phyloP scores from a whole-genome alignment of 2,797 vertebrate genomes.

The Margarornis squamiger region DNA sequence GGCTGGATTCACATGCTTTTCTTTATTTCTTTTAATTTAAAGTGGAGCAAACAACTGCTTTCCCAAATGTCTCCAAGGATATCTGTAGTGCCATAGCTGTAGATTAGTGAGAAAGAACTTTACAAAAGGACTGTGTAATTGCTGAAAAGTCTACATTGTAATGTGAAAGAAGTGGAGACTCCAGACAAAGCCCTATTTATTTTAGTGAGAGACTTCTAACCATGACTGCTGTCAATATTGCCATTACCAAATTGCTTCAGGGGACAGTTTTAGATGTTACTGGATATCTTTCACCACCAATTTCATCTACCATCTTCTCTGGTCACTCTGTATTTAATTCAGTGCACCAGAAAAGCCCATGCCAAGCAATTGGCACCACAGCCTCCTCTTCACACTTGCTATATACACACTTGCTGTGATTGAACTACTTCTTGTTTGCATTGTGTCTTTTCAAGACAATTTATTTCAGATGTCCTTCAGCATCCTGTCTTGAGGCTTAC shows the following conservation, averaged over 20 bases:
- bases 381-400: background rate
- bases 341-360: background rate
- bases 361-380: background rate
- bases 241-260: background rate
- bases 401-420: background rate
- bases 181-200: background rate
- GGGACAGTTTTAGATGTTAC: background rate
- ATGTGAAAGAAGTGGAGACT: background rate
- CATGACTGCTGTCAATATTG: background rate
- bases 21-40: background rate
- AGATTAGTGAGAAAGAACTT: background rate
- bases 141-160: constrained; percentile 21
- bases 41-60: background rate
- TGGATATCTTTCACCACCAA: background rate
- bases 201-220: background rate
- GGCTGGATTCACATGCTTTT: background rate
- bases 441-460: background rate
- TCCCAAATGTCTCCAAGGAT: constrained; percentile 15
- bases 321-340: background rate
- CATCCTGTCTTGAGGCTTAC: background rate
- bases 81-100: constrained; percentile 9
- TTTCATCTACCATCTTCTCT: background rate
- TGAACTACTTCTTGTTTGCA: background rate
- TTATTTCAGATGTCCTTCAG: background rate
- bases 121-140: constrained; percentile 20